These are phyloP conservation scores for Molanna angustata DNA, from an alignment of 2,888 invertebrate genomes.

Conservation along the genomic window DNA sequence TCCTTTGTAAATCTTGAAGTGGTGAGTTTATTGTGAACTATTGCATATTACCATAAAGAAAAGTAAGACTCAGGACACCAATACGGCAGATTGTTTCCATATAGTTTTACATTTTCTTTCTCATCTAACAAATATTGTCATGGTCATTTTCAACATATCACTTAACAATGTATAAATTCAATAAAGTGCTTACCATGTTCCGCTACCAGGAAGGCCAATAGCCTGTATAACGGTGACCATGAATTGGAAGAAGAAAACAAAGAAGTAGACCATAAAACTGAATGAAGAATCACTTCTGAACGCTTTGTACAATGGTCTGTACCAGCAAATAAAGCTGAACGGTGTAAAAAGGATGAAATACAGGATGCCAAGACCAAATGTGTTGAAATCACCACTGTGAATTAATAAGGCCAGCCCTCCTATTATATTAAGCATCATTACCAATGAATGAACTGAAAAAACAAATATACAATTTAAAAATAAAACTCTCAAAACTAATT, in stretches of 20 bases:
- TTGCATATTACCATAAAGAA: no score
- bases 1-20: no score
- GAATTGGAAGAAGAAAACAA: conserved; percentile 96
- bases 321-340: conserved; percentile 98
- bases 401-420: conserved; percentile 80
- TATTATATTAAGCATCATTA: conserved; percentile 82
- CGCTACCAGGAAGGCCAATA: conserved; percentile 79
- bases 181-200: conserved; percentile 70
- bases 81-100: no score
- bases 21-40: no score
- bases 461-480: conserved; percentile 23
- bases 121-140: no score
- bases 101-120: no score
- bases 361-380: conserved; percentile 85
- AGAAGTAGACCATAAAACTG: conserved; percentile 99
- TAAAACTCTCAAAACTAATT: no score
- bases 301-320: conserved; percentile 97
- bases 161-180: no score
- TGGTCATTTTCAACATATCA: no score
- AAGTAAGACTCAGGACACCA: no score
- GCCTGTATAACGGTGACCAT: conserved; percentile 85
- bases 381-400: conserved; percentile 57
- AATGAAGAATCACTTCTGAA: conserved; percentile 98
- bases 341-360: conserved; percentile 91
- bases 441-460: conserved; percentile 81